Conservation (phyloP, 2,888 invertebrate species). For the Platerodrilus igneus region DNA sequence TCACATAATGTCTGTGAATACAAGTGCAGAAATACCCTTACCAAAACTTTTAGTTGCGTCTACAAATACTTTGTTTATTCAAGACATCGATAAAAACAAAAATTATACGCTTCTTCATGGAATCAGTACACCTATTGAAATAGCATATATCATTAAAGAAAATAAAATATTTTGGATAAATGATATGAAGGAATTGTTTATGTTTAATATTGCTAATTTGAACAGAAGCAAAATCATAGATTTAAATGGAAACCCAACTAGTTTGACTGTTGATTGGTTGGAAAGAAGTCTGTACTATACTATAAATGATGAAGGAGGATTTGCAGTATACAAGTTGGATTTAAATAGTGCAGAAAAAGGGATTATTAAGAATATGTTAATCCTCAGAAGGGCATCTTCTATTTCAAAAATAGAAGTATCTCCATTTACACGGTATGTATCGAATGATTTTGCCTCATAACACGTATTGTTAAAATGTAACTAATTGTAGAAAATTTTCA, state of each 20-base stretch:
- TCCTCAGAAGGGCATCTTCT: slow-evolving; percentile 54
- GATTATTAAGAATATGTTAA: slow-evolving; percentile 47
- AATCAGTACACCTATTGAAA: slow-evolving; percentile 65
- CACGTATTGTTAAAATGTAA: no score
- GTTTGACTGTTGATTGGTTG: slow-evolving; percentile 84
- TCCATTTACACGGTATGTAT: slow-evolving; percentile 65
- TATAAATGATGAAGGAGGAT: slow-evolving; percentile 39
- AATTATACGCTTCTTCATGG: slow-evolving; percentile 51
- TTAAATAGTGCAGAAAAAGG: slow-evolving; percentile 59
- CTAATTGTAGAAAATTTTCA: no score
- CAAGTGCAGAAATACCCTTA: slow-evolving; percentile 69
- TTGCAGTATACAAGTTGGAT: slow-evolving; percentile 62
- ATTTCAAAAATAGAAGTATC: slow-evolving; percentile 69
- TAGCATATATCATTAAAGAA: slow-evolving; percentile 65
- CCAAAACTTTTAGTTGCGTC: slow-evolving; percentile 75
- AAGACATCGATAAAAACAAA: slow-evolving; percentile 70
- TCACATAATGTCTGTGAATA: slow-evolving; percentile 59
- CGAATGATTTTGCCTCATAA: no score
- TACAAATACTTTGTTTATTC: slow-evolving; percentile 64
- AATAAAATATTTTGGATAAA: slow-evolving; percentile 79
- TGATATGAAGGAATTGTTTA: slow-evolving; percentile 65
- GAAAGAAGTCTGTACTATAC: slow-evolving; percentile 75
- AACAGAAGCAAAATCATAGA: slow-evolving; percentile 54
- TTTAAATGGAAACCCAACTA: slow-evolving; percentile 56
- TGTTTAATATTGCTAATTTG: slow-evolving; percentile 55